Percentiles rank a stretch among this genome's conserved stretches.
These are phyloP conservation scores for Trichonephila clavata DNA, from an alignment of 1,140 invertebrate genomes.

Conservation along the genomic window DNA sequence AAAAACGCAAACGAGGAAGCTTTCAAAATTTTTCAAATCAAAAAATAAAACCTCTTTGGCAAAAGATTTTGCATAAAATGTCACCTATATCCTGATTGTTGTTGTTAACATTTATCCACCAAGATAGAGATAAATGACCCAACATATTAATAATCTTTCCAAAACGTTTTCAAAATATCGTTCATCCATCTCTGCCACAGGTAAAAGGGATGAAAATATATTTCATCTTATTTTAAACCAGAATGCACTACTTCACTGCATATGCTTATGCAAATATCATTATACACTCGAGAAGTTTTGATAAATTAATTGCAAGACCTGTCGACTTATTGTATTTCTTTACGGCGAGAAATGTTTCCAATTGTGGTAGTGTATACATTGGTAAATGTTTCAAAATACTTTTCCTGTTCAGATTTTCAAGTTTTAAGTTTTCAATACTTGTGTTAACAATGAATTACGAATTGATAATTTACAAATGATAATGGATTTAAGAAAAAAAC, in stretches of 20 bases:
- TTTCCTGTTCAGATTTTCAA: background rate
- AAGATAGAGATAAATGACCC: background rate
- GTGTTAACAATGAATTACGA: background rate
- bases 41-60: background rate
- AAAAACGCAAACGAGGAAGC: too few relatives aligned
- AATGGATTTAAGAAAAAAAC: too few relatives aligned
- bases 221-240: background rate
- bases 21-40: too few relatives aligned
- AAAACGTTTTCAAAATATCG: background rate
- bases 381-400: background rate
- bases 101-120: background rate
- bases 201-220: background rate
- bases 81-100: background rate
- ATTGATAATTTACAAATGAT: too few relatives aligned
- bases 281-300: background rate
- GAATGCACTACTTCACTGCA: background rate
- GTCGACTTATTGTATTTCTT: background rate
- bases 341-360: background rate
- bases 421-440: background rate
- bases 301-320: conserved; percentile 5
- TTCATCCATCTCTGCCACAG: background rate
- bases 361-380: background rate
- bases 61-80: background rate
- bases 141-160: conserved; percentile 1
- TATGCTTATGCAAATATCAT: conserved; percentile 29